A percentile compares a stretch with the other conserved stretches of the same genome.
phyloP scores from a whole-genome alignment of 2,797 vertebrate species.

The Enteromius trimaculatus region DNA sequence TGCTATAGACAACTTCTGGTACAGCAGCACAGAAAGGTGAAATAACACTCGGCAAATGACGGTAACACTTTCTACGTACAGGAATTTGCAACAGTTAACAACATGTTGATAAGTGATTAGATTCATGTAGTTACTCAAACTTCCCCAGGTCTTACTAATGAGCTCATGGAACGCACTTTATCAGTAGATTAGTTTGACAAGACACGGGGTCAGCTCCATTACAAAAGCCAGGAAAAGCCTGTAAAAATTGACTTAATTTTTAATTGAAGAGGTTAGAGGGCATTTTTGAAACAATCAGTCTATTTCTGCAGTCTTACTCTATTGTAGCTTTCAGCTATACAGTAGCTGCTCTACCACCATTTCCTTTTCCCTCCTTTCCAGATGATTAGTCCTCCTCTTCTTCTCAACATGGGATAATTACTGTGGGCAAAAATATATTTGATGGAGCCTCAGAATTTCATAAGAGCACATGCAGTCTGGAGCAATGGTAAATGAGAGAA shows the following conservation, averaged over 20 bases:
- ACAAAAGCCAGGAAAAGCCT: neutral
- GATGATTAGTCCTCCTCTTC: conserved; percentile 49
- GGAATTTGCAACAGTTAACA: conserved; percentile 51
- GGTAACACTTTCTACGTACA: neutral
- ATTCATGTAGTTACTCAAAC: conserved; percentile 10
- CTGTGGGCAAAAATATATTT: conserved; percentile 64
- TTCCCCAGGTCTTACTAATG: conserved; percentile 21
- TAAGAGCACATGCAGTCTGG: conserved; percentile 39
- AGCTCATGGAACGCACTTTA: neutral
- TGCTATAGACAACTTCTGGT: neutral
- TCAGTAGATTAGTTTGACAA: conserved; percentile 29
- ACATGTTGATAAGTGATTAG: conserved; percentile 38
- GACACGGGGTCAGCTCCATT: neutral
- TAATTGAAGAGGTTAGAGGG: conserved; percentile 21
- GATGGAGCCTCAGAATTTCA: conserved; percentile 62
- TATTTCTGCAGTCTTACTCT: conserved; percentile 2
- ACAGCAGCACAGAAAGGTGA: neutral
- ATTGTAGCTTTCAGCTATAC: conserved; percentile 10
- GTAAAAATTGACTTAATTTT: conserved; percentile 10
- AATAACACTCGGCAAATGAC: neutral
- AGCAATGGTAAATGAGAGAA: conserved; percentile 54
- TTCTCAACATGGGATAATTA: conserved; percentile 64
- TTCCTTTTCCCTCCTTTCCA: conserved; percentile 28
- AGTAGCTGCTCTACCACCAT: neutral
- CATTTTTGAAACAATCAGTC: conserved; percentile 14